A percentile compares a stretch with the other conserved stretches of the same genome.
These are phyloP conservation scores for Aix galericulata DNA, from an alignment of 2,113 vertebrate genomes.

Conservation along the genomic window DNA sequence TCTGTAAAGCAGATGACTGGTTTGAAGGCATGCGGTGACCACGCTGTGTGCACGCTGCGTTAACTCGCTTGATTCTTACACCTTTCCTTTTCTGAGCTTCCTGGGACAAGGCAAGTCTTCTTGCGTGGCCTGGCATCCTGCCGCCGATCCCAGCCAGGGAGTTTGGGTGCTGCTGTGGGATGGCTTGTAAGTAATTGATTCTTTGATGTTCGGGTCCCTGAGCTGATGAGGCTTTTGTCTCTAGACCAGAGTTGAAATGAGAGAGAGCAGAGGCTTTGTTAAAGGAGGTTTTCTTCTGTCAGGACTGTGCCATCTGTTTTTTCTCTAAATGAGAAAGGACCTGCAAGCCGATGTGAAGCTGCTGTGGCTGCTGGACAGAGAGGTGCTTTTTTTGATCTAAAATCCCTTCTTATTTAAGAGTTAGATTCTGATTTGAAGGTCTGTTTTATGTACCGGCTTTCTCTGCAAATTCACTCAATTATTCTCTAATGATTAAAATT, in stretches of 20 bases:
- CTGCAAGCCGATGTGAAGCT: background rate
- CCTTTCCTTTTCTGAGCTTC: background rate
- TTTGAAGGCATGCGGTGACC: fast-evolving
- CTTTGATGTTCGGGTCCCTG: background rate
- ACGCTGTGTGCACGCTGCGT: fast-evolving
- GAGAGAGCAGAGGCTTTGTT: background rate
- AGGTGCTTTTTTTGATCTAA: background rate
- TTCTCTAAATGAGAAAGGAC: background rate
- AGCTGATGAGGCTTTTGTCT: background rate
- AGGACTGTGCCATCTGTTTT: background rate
- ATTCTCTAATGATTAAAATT: background rate
- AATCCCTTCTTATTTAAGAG: background rate
- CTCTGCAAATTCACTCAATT: background rate
- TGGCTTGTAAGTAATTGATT: background rate
- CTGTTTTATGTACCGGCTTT: background rate
- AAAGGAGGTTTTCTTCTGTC: background rate
- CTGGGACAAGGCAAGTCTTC: background rate
- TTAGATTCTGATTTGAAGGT: background rate
- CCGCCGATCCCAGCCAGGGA: background rate
- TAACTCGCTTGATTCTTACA: background rate
- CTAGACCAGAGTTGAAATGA: background rate
- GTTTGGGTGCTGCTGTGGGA: background rate
- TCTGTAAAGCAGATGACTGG: fast-evolving
- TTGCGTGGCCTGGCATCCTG: background rate
- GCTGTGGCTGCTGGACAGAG: background rate